These are phyloP conservation scores for Oscheius sp. DNA, from an alignment of 1,140 invertebrate species.

Conservation along the genomic window DNA sequence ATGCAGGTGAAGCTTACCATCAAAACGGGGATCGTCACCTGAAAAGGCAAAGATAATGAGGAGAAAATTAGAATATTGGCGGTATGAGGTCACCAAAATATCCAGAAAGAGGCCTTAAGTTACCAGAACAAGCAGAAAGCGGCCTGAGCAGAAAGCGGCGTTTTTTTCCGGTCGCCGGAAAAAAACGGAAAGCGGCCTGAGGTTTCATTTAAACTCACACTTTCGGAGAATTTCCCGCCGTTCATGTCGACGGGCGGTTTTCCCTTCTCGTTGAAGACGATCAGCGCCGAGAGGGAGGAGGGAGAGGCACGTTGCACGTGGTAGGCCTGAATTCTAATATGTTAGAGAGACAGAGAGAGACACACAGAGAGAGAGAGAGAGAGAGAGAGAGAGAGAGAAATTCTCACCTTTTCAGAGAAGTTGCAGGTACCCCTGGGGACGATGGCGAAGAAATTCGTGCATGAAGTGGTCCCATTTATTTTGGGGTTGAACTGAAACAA, in stretches of 20 bases:
- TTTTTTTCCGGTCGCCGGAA: too few species aligned
- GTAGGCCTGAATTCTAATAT: constrained; percentile 47
- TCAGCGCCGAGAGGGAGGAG: constrained; percentile 45
- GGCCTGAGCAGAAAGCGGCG: too few species aligned
- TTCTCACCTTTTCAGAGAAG: constrained; percentile 57
- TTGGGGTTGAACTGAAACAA: background rate
- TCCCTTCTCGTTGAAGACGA: constrained; percentile 48
- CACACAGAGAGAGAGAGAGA: too few species aligned
- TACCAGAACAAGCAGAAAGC: too few species aligned
- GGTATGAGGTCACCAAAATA: too few species aligned
- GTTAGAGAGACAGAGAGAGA: too few species aligned
- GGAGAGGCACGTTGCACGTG: constrained; percentile 47
- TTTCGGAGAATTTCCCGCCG: constrained; percentile 51
- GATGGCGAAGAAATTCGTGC: constrained; percentile 50
- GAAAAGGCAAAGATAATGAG: too few species aligned
- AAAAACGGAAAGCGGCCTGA: too few species aligned
- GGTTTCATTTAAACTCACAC: too few species aligned
- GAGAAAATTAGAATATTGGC: too few species aligned
- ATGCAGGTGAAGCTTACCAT: constrained; percentile 58
- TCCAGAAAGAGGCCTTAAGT: too few species aligned
- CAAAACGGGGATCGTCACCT: constrained; percentile 54
- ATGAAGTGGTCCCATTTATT: constrained; percentile 15
- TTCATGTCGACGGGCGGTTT: constrained; percentile 52
- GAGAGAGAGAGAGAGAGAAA: too few species aligned
- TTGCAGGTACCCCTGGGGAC: constrained; percentile 56